Percentiles rank a stretch among this genome's conserved stretches.
phyloP scores from a whole-genome alignment of 2,797 vertebrate species.

The Hapalemur alaotrensis region DNA sequence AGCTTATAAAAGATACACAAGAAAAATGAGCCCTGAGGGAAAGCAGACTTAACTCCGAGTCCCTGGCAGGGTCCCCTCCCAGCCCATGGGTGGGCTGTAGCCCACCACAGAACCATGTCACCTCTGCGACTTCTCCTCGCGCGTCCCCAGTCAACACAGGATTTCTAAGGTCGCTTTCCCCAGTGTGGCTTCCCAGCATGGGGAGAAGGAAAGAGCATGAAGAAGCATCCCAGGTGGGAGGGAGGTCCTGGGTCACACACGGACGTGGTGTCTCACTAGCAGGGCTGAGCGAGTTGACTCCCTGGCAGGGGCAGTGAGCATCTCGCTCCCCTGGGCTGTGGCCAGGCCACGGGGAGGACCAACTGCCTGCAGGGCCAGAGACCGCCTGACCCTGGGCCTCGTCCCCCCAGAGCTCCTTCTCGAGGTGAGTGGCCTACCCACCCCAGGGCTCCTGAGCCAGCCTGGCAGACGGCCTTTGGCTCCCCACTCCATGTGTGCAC shows the following conservation, averaged over 20 bases:
- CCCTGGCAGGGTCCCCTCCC: background rate
- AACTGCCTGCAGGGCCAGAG: background rate
- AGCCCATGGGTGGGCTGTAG: background rate
- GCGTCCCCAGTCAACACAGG: background rate
- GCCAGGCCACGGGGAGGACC: background rate
- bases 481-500: too few species aligned
- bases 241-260: background rate
- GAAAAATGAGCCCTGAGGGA: background rate
- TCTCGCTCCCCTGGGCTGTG: background rate
- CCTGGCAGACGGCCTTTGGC: background rate
- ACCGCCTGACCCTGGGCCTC: background rate
- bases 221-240: background rate
- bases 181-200: background rate
- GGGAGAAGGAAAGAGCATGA: background rate
- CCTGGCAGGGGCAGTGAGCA: background rate
- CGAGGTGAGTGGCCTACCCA: background rate
- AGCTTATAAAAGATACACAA: background rate
- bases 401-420: background rate
- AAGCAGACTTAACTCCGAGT: background rate
- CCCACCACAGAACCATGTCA: background rate
- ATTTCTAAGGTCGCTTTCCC: background rate
- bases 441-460: background rate
- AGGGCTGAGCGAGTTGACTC: background rate
- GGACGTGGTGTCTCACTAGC: background rate
- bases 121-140: background rate